phyloP scores from a whole-genome alignment of 2,797 vertebrate species.

The Diglossa cyanea region DNA sequence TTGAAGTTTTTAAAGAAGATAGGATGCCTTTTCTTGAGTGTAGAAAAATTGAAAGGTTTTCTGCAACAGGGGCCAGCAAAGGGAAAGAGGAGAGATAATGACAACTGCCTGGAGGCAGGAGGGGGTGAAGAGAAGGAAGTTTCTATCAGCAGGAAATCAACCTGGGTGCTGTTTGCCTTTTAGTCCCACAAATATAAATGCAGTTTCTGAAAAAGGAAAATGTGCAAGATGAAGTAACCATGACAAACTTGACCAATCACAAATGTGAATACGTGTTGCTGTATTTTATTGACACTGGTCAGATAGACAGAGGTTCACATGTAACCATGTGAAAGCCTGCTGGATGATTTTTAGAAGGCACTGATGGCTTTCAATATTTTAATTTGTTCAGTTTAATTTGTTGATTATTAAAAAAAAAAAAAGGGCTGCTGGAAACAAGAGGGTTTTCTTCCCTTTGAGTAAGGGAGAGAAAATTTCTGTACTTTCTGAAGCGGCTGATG shows the following conservation, averaged over 20 bases:
- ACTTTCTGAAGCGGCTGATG: neutral
- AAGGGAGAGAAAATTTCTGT: neutral
- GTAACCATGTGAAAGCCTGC: neutral
- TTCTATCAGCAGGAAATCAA: conserved; percentile 11
- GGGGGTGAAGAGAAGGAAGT: neutral
- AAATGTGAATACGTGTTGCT: neutral
- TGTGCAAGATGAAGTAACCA: neutral
- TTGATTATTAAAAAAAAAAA: neutral
- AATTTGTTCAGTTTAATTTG: neutral
- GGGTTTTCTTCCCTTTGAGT: neutral
- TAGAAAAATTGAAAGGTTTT: neutral
- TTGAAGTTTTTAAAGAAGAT: neutral
- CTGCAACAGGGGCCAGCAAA: neutral
- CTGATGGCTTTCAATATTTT: neutral
- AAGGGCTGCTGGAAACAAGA: neutral
- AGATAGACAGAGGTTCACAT: neutral
- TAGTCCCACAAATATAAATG: neutral
- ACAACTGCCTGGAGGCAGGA: neutral
- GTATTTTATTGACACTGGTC: neutral
- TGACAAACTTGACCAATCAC: neutral
- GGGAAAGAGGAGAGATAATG: neutral
- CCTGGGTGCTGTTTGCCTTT: neutral
- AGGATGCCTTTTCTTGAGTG: neutral
- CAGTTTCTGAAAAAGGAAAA: neutral
- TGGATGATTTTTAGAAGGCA: neutral